Percentiles rank a stretch among this genome's conserved stretches.
Conservation (phyloP, 2,888 invertebrate species). For the Heteropelma amictum region DNA sequence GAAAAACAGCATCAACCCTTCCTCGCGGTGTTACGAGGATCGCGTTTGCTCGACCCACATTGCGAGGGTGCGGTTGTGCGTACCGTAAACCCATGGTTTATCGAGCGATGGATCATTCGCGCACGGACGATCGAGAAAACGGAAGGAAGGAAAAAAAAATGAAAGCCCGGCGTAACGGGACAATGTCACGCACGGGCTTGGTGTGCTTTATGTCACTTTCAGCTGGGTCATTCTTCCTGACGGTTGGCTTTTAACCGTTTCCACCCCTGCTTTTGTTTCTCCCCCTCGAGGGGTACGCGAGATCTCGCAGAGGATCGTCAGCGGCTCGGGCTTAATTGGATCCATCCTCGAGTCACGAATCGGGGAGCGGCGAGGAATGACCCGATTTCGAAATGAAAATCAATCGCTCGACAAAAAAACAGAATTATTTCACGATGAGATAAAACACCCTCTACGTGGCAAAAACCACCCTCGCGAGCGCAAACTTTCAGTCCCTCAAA, state of each 20-base stretch:
- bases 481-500: too few relatives aligned
- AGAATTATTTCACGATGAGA: too few relatives aligned
- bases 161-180: slow-evolving; percentile 46
- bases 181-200: slow-evolving; percentile 47
- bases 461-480: too few relatives aligned
- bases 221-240: slow-evolving; percentile 39
- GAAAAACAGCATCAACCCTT: slow-evolving; percentile 20
- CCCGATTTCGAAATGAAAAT: slow-evolving; percentile 28
- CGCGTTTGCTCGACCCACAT: slow-evolving; percentile 62
- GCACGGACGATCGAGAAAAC: slow-evolving; percentile 33
- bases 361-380: slow-evolving; percentile 38
- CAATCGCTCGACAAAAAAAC: slow-evolving; percentile 30
- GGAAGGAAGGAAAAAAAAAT: slow-evolving; percentile 32
- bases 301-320: too few relatives aligned
- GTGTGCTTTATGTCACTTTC: slow-evolving; percentile 37
- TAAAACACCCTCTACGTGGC: too few relatives aligned
- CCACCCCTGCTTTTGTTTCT: not conserved
- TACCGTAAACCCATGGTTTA: slow-evolving; percentile 4
- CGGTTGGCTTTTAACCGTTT: not conserved
- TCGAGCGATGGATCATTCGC: slow-evolving; percentile 50
- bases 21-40: slow-evolving; percentile 28
- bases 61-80: slow-evolving; percentile 60
- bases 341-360: slow-evolving; percentile 1
- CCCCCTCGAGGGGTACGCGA: too few relatives aligned
- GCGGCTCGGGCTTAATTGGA: not conserved